These are phyloP conservation scores for Cheilosia soror DNA, from an alignment of 2,888 invertebrate species.

Conservation along the genomic window DNA sequence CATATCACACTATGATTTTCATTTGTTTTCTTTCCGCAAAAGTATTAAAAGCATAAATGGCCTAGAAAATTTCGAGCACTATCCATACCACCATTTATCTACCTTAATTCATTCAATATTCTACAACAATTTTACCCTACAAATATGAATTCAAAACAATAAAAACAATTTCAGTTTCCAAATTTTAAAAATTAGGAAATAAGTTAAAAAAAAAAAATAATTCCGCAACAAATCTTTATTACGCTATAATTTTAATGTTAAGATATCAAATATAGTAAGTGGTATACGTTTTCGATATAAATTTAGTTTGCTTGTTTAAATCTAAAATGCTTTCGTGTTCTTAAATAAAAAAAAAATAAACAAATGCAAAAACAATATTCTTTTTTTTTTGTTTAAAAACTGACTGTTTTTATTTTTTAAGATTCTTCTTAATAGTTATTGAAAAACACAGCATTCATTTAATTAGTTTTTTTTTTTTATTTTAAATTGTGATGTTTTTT, in stretches of 20 bases:
- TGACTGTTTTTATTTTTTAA: conserved; percentile 59
- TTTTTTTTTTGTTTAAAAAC: conserved; percentile 17
- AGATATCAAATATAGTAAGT: conserved; percentile 51
- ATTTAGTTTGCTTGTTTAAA: conserved; percentile 17
- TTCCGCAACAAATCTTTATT: conserved; percentile 47
- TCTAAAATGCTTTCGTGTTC: conserved; percentile 48
- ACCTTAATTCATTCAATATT: neutral
- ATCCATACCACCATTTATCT: no score
- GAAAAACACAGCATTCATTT: conserved; percentile 82
- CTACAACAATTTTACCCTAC: conserved; percentile 41
- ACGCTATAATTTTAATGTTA: conserved; percentile 44
- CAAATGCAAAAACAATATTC: neutral
- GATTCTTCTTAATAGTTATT: conserved; percentile 78
- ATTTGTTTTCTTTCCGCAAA: no score
- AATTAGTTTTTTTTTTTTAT: conserved; percentile 68
- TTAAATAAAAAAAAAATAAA: conserved; percentile 18
- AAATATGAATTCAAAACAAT: conserved; percentile 1
- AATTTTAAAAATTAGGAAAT: conserved; percentile 14
- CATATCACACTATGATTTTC: no score
- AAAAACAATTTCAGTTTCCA: conserved; percentile 9
- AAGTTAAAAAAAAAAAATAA: conserved; percentile 25
- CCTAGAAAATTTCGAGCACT: no score
- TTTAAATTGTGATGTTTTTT: conserved; percentile 73
- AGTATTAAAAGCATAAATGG: no score
- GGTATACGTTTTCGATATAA: conserved; percentile 46